A percentile compares a stretch with the other conserved stretches of the same genome.
These are phyloP conservation scores for Cecropterus lyciades DNA, from an alignment of 1,140 invertebrate species.

Conservation along the genomic window DNA sequence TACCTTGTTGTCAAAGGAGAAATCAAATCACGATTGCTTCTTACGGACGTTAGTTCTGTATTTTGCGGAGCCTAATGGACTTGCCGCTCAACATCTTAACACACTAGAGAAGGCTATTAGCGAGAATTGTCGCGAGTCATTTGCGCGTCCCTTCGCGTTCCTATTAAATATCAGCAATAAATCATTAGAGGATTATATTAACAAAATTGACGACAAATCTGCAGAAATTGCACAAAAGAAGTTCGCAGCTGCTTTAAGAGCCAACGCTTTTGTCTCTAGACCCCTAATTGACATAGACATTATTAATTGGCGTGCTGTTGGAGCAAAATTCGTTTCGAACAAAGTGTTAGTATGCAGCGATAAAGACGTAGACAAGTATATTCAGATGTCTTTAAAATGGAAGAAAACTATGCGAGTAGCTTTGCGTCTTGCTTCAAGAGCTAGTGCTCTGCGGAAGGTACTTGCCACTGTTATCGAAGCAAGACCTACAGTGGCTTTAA, in stretches of 20 bases:
- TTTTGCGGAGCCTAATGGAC: conserved; percentile 51
- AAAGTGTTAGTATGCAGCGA: conserved; percentile 46
- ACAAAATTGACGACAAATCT: conserved; percentile 14
- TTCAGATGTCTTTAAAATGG: conserved; percentile 45
- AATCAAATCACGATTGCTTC: conserved; percentile 50
- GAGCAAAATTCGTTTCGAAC: conserved; percentile 57
- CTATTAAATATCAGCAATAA: conserved; percentile 21
- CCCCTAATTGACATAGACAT: conserved; percentile 47
- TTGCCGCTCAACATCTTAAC: conserved; percentile 45
- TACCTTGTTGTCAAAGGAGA: conserved; percentile 31
- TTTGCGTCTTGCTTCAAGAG: conserved; percentile 45
- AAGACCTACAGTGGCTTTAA: conserved; percentile 49
- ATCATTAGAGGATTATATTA: conserved; percentile 26
- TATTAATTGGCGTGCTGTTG: conserved; percentile 45
- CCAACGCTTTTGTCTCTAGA: conserved; percentile 47
- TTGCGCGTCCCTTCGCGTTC: conserved; percentile 43
- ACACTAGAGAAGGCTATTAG: conserved; percentile 36
- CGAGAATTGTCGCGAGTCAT: conserved; percentile 28
- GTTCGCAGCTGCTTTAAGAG: conserved; percentile 46
- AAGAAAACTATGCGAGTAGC: conserved; percentile 41
- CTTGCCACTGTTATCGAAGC: conserved; percentile 36
- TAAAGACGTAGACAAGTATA: conserved; percentile 41
- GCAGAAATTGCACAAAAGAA: conserved; percentile 23
- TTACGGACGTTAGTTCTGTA: conserved; percentile 51
- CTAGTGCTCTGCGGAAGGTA: conserved; percentile 35